phyloP scores from a whole-genome alignment of 1,140 invertebrate species.

The Bradynema listronoti region DNA sequence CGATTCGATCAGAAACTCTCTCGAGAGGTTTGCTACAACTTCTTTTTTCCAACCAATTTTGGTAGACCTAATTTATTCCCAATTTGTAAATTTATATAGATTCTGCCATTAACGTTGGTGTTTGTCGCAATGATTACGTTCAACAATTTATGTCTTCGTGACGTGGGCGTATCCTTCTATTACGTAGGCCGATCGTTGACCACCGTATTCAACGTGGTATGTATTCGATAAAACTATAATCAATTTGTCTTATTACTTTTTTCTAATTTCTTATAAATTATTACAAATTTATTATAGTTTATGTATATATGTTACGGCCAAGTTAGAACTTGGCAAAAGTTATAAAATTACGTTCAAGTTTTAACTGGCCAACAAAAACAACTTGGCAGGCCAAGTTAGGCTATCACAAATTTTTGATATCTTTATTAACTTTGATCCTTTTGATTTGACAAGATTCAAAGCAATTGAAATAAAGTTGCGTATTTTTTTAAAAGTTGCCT shows the following conservation, averaged over 20 bases:
- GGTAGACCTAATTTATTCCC: background rate
- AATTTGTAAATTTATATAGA: slow-evolving; percentile 33
- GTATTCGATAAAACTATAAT: no score
- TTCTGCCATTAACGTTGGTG: slow-evolving; percentile 78
- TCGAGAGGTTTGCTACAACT: slow-evolving; percentile 63
- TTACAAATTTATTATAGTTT: no score
- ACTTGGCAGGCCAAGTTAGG: no score
- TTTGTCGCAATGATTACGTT: slow-evolving; percentile 92
- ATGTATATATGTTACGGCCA: no score
- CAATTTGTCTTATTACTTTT: background rate
- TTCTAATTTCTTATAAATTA: slow-evolving; percentile 33
- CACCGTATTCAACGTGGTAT: slow-evolving; percentile 90
- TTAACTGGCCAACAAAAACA: no score
- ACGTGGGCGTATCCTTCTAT: slow-evolving; percentile 95
- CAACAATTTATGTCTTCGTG: slow-evolving; percentile 92
- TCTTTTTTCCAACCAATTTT: background rate
- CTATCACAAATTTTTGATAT: no score
- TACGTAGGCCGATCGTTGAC: slow-evolving; percentile 92
- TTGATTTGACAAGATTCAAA: no score
- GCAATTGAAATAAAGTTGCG: no score
- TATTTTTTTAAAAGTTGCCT: no score
- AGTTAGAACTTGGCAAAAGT: no score
- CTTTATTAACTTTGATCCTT: no score
- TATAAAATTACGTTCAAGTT: no score
- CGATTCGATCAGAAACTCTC: slow-evolving; percentile 60